Base-by-base conservation (phyloP, 2,113 vertebrate species). In the Ochotona princeps region DNA sequence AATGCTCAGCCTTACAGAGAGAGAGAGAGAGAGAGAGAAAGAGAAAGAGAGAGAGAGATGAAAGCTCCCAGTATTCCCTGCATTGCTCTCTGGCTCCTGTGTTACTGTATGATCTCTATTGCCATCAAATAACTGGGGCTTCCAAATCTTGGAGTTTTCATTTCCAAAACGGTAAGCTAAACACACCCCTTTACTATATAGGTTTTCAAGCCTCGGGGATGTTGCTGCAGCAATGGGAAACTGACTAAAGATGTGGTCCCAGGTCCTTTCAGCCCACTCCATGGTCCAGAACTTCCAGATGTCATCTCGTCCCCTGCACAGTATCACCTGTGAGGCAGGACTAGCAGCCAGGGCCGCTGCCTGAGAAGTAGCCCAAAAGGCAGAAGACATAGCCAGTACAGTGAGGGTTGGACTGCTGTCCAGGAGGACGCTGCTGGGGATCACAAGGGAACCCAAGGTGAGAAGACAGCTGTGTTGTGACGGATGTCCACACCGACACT, bases 291-390 rank as follows among this genome's bases (percentile, higher is more conserved):
- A 44, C 38, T 44, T 44, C 21, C 14, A 32, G 82, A 32, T 30
- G 21, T 8, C 15, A 2, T 8, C 17, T 38, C 28, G 44, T 30
- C 14, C 57, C 38, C 17, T 12, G 7, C 14, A 21, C 20, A 54
- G 30, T 60, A 26, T 66, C 18, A 99, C 99, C 99, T 98, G 97
- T 93, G n/a, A 98, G 98, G 97, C 98, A 99, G 63, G 92, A 97
- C 74, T 98, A 97, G 96, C 98, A 98, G 8, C 91, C 95, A 15
- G 70, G 57, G 51, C 95, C 57, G 30, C 96, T 98, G 73, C 97
- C 85, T 25, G 95, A 91, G 73, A 44, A 98, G 92, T 96, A 97
- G 14, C 97, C 98, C 5, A 96, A 95, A 63, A 89, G 3, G 47
- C 98, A 98, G 92, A 97, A 80, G 15, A 96, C 87, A 82, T 98